Evolutionary conservation across 2,797 vertebrate species (phyloP).

Genomic region (Sebastes steindachneri): DNA sequence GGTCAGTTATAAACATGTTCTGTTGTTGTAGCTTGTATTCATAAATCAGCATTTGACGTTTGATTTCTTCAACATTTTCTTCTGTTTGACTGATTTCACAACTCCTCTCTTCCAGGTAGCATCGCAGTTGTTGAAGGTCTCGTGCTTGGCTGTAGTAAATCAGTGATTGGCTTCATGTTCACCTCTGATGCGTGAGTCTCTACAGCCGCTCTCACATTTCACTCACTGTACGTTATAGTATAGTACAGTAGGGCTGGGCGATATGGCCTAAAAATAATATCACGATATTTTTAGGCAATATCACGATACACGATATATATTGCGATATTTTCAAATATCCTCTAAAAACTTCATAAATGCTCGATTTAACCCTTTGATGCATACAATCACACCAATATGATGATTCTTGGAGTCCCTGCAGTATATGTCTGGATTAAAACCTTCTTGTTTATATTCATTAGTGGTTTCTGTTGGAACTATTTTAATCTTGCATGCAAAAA

Average conservation of each 20-base stretch:
- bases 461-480: accelerated
- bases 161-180: conserved; percentile 86
- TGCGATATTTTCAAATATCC: too few species aligned
- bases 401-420: too few species aligned
- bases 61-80: not conserved
- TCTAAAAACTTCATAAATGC: too few species aligned
- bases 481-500: too few species aligned
- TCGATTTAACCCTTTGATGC: too few species aligned
- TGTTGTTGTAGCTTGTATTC: not conserved
- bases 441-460: too few species aligned
- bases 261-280: too few species aligned
- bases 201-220: not conserved
- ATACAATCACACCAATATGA: too few species aligned
- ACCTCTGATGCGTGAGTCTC: conserved; percentile 88
- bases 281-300: too few species aligned
- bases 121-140: conserved; percentile 74
- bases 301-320: too few species aligned
- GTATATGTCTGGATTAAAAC: too few species aligned
- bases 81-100: not conserved
- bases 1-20: conserved; percentile 70
- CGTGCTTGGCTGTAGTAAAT: conserved; percentile 73
- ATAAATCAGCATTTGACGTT: not conserved
- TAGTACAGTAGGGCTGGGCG: too few species aligned
- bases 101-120: conserved; percentile 53
- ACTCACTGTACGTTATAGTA: not conserved